phyloP scores from a whole-genome alignment of 1,140 invertebrate genomes.

The Sarcophaga bullata region DNA sequence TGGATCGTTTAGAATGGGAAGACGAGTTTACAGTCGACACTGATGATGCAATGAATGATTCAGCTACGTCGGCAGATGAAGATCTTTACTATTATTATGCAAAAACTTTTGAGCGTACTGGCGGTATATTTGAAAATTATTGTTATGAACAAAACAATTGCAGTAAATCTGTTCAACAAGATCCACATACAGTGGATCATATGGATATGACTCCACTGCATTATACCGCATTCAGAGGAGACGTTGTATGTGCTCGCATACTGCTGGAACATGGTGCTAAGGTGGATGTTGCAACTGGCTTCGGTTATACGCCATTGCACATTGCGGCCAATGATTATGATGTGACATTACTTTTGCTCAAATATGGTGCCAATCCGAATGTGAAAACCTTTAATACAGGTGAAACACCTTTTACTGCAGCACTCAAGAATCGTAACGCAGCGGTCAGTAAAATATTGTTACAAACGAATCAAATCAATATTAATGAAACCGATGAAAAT shows the following conservation, averaged over 20 bases:
- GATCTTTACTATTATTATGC: conserved; percentile 69
- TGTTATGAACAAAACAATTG: conserved; percentile 17
- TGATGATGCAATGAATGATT: conserved; percentile 47
- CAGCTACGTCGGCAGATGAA: not conserved
- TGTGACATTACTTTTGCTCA: conserved; percentile 53
- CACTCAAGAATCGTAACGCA: conserved; percentile 60
- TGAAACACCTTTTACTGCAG: conserved; percentile 58
- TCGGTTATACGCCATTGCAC: conserved; percentile 92
- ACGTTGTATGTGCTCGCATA: conserved; percentile 69
- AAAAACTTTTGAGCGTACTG: conserved; percentile 69
- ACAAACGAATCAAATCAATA: conserved; percentile 68
- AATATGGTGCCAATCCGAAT: conserved; percentile 60
- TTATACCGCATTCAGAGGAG: conserved; percentile 70
- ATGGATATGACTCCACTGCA: conserved; percentile 70
- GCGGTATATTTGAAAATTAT: conserved; percentile 59
- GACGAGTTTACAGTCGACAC: conserved; percentile 67
- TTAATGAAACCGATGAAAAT: conserved; percentile 69
- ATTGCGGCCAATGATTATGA: conserved; percentile 78
- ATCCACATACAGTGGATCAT: conserved; percentile 68
- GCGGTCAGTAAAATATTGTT: conserved; percentile 70
- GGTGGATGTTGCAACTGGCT: conserved; percentile 83
- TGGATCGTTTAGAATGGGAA: conserved; percentile 72
- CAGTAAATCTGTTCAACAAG: conserved; percentile 49
- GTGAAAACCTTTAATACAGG: conserved; percentile 58
- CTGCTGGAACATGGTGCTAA: conserved; percentile 89